Evolutionary conservation across 2,888 invertebrate species (phyloP).

Genomic region (Rhagonycha fulva): DNA sequence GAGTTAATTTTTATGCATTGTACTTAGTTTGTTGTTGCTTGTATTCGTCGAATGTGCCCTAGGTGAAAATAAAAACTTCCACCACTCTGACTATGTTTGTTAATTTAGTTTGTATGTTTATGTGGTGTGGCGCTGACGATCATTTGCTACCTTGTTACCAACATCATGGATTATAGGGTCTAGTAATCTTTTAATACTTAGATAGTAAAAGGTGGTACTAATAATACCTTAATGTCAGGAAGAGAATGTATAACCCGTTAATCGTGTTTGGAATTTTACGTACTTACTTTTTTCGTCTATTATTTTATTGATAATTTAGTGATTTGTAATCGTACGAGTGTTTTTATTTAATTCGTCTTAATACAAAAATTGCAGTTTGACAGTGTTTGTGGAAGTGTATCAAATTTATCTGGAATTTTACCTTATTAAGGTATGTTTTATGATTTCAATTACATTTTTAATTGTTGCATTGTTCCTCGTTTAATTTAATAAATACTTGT

Average conservation of each 20-base stretch:
- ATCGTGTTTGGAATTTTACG: conserved; percentile 4
- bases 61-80: background rate
- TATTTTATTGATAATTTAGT: conserved; percentile 1
- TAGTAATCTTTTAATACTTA: background rate
- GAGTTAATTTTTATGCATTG: background rate
- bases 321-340: background rate
- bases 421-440: conserved; percentile 13
- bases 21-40: background rate
- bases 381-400: conserved; percentile 16
- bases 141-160: background rate
- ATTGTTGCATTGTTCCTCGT: background rate
- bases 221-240: conserved; percentile 4
- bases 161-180: background rate
- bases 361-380: conserved; percentile 38
- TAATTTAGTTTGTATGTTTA: background rate
- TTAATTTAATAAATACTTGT: background rate
- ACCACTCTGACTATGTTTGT: background rate
- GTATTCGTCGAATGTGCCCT: background rate
- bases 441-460: background rate
- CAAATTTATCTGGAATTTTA: conserved; percentile 16
- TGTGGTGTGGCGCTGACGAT: background rate
- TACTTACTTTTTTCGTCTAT: background rate
- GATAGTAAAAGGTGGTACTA: background rate
- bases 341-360: background rate
- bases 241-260: conserved; percentile 4